These are phyloP conservation scores for Drosophila carrolli DNA, from an alignment of 1,140 invertebrate species.

Conservation along the genomic window DNA sequence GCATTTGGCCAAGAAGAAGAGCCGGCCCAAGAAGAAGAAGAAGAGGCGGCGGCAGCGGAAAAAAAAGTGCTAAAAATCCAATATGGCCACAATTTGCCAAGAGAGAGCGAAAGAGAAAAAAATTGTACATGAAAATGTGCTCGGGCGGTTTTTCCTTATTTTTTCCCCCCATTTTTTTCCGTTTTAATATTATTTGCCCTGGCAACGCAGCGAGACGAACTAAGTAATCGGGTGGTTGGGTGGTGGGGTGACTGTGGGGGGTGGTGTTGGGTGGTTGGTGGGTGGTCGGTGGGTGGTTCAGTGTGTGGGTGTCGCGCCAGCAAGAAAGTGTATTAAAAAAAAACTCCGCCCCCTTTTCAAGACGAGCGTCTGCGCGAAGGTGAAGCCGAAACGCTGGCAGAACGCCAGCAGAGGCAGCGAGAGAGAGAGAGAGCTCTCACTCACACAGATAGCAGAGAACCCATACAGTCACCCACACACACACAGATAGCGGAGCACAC, in stretches of 20 bases:
- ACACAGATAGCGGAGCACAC: conserved; percentile 6
- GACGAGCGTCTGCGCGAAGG: conserved; percentile 81
- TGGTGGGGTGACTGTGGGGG: background rate
- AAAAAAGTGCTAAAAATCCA: conserved; percentile 78
- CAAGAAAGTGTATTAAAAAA: conserved; percentile 64
- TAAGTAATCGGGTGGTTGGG: conserved; percentile 41
- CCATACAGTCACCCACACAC: conserved; percentile 9
- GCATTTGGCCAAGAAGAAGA: conserved; percentile 60
- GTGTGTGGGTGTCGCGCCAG: conserved; percentile 42
- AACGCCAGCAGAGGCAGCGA: conserved; percentile 59
- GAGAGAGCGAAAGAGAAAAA: conserved; percentile 27
- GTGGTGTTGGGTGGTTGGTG: background rate
- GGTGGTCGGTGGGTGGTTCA: conserved; percentile 7
- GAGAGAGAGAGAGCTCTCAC: conserved; percentile 34
- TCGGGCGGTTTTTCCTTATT: conserved; percentile 32
- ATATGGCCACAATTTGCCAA: conserved; percentile 80
- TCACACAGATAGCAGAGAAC: conserved; percentile 10
- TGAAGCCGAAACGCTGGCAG: conserved; percentile 44
- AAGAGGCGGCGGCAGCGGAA: conserved; percentile 28
- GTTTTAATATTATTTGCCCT: conserved; percentile 63
- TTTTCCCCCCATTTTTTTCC: conserved; percentile 26
- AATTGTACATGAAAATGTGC: conserved; percentile 42
- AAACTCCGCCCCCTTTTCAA: conserved; percentile 84
- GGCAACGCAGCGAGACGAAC: conserved; percentile 63
- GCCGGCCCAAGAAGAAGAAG: conserved; percentile 10